phyloP scores from a whole-genome alignment of 2,797 vertebrate genomes.

The Toxotes lorentzi region DNA sequence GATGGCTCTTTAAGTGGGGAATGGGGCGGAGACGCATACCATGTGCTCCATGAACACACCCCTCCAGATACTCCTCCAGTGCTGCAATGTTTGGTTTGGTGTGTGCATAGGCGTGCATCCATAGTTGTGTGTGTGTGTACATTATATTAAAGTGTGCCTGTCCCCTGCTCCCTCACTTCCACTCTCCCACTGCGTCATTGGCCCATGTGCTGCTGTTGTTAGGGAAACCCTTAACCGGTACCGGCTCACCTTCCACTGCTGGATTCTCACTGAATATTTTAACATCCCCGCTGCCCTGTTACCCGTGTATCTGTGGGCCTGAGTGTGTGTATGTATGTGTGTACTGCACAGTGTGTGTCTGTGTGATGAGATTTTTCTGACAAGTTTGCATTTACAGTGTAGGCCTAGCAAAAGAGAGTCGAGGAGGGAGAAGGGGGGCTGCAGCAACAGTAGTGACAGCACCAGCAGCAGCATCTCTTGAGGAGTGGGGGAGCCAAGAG shows the following conservation, averaged over 20 bases:
- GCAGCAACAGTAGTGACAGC: conserved; percentile 33
- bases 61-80: conserved; percentile 37
- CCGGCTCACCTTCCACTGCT: conserved; percentile 82
- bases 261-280: conserved; percentile 85
- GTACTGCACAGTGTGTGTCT: conserved; percentile 35
- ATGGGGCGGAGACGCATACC: conserved; percentile 55
- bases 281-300: conserved; percentile 58
- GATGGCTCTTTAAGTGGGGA: conserved; percentile 70
- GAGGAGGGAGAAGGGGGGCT: conserved; percentile 2
- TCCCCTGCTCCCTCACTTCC: conserved; percentile 32
- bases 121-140: conserved; percentile 16
- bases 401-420: conserved; percentile 9
- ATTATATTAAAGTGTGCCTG: conserved; percentile 30
- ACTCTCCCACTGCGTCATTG: conserved; percentile 48
- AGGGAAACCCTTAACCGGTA: conserved; percentile 86
- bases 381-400: conserved; percentile 57
- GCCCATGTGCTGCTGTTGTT: conserved; percentile 85
- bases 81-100: conserved; percentile 60
- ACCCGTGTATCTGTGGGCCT: not conserved
- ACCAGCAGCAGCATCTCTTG: conserved; percentile 53
- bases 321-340: conserved; percentile 5
- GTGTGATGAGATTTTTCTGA: conserved; percentile 59
- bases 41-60: conserved; percentile 69
- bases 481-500: conserved; percentile 49
- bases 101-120: conserved; percentile 32